Percentiles rank a stretch among this genome's conserved stretches.
phyloP scores from a whole-genome alignment of 92 coral and sea anemone species.

The Chrysogorgia sp. region DNA sequence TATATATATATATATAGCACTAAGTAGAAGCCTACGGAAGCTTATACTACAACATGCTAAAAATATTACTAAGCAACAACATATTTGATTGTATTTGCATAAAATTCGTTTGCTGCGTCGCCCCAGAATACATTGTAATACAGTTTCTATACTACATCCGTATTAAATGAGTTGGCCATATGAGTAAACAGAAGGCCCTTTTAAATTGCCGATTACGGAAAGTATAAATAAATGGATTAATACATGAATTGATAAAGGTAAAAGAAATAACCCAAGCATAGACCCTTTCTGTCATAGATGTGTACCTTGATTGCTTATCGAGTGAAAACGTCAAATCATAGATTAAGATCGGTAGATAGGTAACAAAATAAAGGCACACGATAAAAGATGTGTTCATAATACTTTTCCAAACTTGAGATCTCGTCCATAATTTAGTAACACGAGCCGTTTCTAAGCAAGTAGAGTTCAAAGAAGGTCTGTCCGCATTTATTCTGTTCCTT shows the following conservation, averaged over 20 bases:
- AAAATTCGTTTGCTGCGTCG: too few relatives aligned
- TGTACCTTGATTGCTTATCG: slow-evolving; percentile 13
- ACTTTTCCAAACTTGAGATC: slow-evolving; percentile 14
- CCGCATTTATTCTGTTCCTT: slow-evolving; percentile 3
- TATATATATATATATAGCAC: not conserved
- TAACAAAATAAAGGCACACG: slow-evolving; percentile 3
- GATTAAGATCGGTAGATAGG: slow-evolving; percentile 20
- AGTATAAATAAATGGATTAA: slow-evolving; percentile 21
- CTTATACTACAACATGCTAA: not conserved
- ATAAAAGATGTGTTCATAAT: not conserved
- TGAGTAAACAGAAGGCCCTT: not conserved
- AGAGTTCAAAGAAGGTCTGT: not conserved
- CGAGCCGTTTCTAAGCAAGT: not conserved
- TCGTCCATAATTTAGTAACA: not conserved
- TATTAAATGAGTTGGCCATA: not conserved
- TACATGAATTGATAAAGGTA: slow-evolving; percentile 16
- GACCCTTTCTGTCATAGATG: slow-evolving; percentile 22
- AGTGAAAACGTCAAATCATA: slow-evolving; percentile 24
- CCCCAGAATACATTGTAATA: too few relatives aligned
- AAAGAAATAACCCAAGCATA: slow-evolving; percentile 30
- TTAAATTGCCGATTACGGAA: slow-evolving; percentile 24
- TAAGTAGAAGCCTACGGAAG: not conserved
- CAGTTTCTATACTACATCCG: not conserved
- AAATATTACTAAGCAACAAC: not conserved
- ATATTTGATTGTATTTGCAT: not conserved